Conservation (phyloP, 2,113 vertebrate genomes). For the Triplophysa tibetana region DNA sequence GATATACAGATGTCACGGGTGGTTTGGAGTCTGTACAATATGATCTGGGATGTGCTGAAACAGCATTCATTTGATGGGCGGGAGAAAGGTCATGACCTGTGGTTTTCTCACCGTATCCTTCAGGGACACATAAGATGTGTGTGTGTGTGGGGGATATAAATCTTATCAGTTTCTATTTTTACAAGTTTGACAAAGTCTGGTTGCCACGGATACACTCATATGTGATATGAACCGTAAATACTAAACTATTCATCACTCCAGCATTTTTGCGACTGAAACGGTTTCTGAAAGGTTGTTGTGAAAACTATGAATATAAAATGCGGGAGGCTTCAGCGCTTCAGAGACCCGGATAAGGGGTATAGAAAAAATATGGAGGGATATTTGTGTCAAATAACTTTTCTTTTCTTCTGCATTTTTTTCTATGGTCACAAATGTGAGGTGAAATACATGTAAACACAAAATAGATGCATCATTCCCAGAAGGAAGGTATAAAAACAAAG, state of each 20-base stretch:
- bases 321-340: too few species aligned
- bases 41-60: constrained; percentile 10
- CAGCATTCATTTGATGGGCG: constrained; percentile 25
- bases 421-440: too few species aligned
- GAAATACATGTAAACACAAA: too few species aligned
- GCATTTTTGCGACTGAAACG: background rate
- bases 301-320: background rate
- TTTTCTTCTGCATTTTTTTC: too few species aligned
- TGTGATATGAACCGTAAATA: background rate
- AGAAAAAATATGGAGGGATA: too few species aligned
- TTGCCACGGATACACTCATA: background rate
- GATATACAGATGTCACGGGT: constrained; percentile 22
- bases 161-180: constrained; percentile 1
- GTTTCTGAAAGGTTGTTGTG: background rate
- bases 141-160: background rate
- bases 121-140: background rate
- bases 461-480: too few species aligned
- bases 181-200: background rate
- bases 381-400: too few species aligned
- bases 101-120: background rate
- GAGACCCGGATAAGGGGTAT: too few species aligned
- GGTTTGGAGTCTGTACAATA: constrained; percentile 26
- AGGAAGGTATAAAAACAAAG: too few species aligned
- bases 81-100: constrained; percentile 33
- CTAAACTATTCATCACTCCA: background rate